Base-by-base conservation (phyloP, 2,888 invertebrate genomes). In the Deilephila porcellus region DNA sequence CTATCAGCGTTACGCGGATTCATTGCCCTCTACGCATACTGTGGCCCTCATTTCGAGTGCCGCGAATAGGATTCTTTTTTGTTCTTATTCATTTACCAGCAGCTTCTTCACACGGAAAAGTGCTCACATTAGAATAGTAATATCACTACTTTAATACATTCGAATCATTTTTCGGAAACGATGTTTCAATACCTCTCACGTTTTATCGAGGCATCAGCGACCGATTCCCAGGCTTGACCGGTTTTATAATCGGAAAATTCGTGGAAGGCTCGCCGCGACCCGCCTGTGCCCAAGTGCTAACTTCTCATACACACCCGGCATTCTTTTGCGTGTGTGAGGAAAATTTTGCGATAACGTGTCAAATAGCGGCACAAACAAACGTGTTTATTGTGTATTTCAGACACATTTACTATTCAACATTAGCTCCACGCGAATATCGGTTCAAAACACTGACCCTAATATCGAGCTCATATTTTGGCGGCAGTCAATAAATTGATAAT, bases 221-320 rank as follows among this genome's bases (percentile, higher is more conserved):
- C 76, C 82, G 79, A 85, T 88, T 88, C 85, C 79, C 86, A 86
- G 80, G 84, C 85, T 85, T 88, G 85, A 86, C 88, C 86, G 88
- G 89, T 91, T 90, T 85, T 83, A 81, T 87, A 87, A 89, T 88
- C 87, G 86, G 90, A 84, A 91, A 90, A 89, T 92, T 92, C 92
- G 90, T 86, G 89, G 92, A 93, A 92, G 90, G 88, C 78, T 82
- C 81, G 80, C 73, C 73, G 76, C 75, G 77, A 77, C 77, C 77
- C 79, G 80, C 77, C 78, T 37, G 56, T 6, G 64, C 59, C 25
- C 59, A 17, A 45, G 19, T 67, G 72, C 45, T 59, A 64, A 56
- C 32, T 37, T 34, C 37, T 64, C 64, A 56, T 72, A 73, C 11
- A 59, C 45, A 25, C 37, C 59, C 64, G 11, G 32, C 56, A 59